Conservation (phyloP, 2,888 invertebrate genomes). For the Bombylius major region DNA sequence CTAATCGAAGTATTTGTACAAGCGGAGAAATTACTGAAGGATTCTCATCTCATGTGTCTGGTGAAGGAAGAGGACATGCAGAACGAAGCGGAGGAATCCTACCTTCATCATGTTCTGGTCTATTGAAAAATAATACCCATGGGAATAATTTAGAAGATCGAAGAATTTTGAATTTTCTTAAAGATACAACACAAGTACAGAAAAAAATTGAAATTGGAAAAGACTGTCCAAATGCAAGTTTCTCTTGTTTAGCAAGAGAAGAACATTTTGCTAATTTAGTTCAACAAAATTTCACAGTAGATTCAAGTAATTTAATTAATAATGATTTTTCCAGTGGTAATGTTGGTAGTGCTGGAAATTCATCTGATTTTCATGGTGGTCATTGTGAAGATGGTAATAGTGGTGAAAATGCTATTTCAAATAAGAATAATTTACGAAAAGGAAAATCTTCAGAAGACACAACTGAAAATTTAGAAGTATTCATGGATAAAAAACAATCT, state of each 20-base stretch:
- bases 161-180: slow-evolving; percentile 35
- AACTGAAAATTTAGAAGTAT: slow-evolving; percentile 29
- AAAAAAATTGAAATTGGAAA: slow-evolving; percentile 35
- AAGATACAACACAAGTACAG: slow-evolving; percentile 36
- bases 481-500: slow-evolving; percentile 33
- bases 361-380: not conserved
- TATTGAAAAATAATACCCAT: slow-evolving; percentile 1
- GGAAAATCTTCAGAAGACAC: slow-evolving; percentile 20
- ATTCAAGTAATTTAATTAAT: not conserved
- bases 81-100: not conserved
- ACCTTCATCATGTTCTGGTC: not conserved
- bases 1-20: not conserved
- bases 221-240: slow-evolving; percentile 35
- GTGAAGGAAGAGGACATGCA: not conserved
- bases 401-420: not conserved
- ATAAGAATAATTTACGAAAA: not conserved
- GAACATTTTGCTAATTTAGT: slow-evolving; percentile 38
- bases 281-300: slow-evolving; percentile 31
- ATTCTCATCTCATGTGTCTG: not conserved
- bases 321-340: not conserved
- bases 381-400: not conserved
- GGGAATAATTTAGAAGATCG: slow-evolving; percentile 28
- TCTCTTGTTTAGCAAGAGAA: slow-evolving; percentile 36
- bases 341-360: not conserved
- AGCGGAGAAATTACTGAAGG: not conserved